Evolutionary conservation across 2,888 invertebrate species (phyloP).

Genomic region (Bombyx huttoni): DNA sequence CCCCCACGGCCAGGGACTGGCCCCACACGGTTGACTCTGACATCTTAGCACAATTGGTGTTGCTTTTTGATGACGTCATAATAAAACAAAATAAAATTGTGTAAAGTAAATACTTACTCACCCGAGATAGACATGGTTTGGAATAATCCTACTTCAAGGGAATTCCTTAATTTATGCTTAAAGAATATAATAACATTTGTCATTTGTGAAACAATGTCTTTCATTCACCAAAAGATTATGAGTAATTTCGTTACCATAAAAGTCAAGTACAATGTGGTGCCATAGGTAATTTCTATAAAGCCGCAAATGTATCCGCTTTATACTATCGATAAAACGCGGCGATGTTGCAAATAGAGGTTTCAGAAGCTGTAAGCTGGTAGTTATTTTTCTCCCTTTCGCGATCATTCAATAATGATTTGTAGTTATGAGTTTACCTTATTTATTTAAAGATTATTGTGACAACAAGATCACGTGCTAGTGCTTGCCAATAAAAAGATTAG

Average conservation of each 20-base stretch:
- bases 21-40: too few relatives aligned
- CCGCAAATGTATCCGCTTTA: not conserved
- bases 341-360: not conserved
- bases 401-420: conserved; percentile 4
- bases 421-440: not conserved
- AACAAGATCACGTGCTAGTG: too few relatives aligned
- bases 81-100: too few relatives aligned
- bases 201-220: not conserved
- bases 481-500: too few relatives aligned
- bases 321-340: not conserved
- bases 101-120: too few relatives aligned
- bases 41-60: too few relatives aligned
- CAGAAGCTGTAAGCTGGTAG: not conserved
- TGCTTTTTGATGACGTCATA: too few relatives aligned
- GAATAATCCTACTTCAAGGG: too few relatives aligned
- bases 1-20: too few relatives aligned
- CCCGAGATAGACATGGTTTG: too few relatives aligned
- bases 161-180: too few relatives aligned
- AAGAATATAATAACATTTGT: not conserved
- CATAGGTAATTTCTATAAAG: not conserved
- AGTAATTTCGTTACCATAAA: not conserved
- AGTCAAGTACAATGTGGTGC: not conserved
- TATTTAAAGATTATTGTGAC: too few relatives aligned
- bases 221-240: not conserved
- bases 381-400: conserved; percentile 3